phyloP scores from a whole-genome alignment of 2,113 vertebrate species.

The Rhinichthys klamathensis region DNA sequence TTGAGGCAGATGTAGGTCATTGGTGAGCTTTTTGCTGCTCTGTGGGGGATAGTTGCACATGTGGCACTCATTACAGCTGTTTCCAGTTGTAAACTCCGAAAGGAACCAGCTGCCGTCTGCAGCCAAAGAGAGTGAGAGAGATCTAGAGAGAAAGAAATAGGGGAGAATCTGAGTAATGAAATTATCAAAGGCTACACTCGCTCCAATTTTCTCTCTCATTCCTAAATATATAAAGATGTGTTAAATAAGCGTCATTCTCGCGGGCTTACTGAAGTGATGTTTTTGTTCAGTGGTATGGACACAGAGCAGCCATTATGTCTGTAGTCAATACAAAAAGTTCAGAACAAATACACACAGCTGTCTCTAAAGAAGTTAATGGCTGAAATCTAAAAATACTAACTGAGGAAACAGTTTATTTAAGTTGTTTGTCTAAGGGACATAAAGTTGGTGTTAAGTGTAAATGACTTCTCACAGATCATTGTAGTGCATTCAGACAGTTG shows the following conservation, averaged over 20 bases:
- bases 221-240: conserved; percentile 61
- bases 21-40: conserved; percentile 65
- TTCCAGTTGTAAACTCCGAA: conserved; percentile 73
- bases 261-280: conserved; percentile 41
- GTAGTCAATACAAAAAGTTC: conserved; percentile 45
- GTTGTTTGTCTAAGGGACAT: not conserved
- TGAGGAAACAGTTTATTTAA: conserved; percentile 26
- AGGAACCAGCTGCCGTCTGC: conserved; percentile 74
- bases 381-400: conserved; percentile 35
- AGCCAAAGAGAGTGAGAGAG: conserved; percentile 54
- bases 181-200: conserved; percentile 68
- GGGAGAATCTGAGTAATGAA: conserved; percentile 63
- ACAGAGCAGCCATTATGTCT: conserved; percentile 47
- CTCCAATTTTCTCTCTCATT: conserved; percentile 55
- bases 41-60: conserved; percentile 72
- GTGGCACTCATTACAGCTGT: conserved; percentile 79
- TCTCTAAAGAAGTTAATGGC: conserved; percentile 58
- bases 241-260: conserved; percentile 57
- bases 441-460: conserved; percentile 57
- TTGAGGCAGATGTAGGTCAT: conserved; percentile 71
- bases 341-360: conserved; percentile 62
- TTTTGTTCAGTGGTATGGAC: conserved; percentile 56
- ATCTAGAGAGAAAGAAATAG: conserved; percentile 5
- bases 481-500: conserved; percentile 30
- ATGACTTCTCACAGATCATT: conserved; percentile 51